These are phyloP conservation scores for Automeris io DNA, from an alignment of 2,888 invertebrate species.

Conservation along the genomic window DNA sequence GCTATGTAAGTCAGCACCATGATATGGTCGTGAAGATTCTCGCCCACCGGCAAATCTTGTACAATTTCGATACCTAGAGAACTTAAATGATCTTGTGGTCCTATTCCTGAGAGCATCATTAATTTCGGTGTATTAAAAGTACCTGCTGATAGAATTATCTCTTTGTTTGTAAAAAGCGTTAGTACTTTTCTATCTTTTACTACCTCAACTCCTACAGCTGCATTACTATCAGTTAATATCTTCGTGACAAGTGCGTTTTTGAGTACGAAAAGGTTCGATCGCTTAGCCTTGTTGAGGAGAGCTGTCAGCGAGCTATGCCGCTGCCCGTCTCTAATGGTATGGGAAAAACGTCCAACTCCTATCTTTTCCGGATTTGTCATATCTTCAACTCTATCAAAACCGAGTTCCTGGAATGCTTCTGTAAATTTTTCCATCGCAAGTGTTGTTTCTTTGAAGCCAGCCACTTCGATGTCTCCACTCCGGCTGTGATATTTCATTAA, in stretches of 20 bases:
- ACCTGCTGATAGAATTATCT: slow-evolving; percentile 54
- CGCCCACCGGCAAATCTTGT: slow-evolving; percentile 49
- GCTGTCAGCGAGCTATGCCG: slow-evolving; percentile 49
- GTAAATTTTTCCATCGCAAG: slow-evolving; percentile 31
- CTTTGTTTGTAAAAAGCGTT: slow-evolving; percentile 36
- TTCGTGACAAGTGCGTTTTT: slow-evolving; percentile 42
- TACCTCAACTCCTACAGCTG: slow-evolving; percentile 40
- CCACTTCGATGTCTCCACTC: slow-evolving; percentile 51
- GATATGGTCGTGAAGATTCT: slow-evolving; percentile 54
- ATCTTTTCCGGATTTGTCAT: slow-evolving; percentile 51
- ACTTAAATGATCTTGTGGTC: slow-evolving; percentile 40
- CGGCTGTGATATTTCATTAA: slow-evolving; percentile 43
- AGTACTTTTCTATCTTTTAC: slow-evolving; percentile 22
- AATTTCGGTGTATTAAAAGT: slow-evolving; percentile 57
- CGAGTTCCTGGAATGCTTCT: slow-evolving; percentile 46
- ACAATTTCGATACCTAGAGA: slow-evolving; percentile 33
- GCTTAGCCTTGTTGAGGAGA: slow-evolving; percentile 34
- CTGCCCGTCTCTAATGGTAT: slow-evolving; percentile 45
- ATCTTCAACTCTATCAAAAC: slow-evolving; percentile 45
- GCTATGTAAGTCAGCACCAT: slow-evolving; percentile 47
- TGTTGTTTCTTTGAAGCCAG: slow-evolving; percentile 30
- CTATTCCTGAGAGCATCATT: slow-evolving; percentile 52
- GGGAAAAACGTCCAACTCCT: slow-evolving; percentile 56
- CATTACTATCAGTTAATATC: slow-evolving; percentile 36
- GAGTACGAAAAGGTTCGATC: slow-evolving; percentile 37